These are phyloP conservation scores for Brachionichthys hirsutus DNA, from an alignment of 2,113 vertebrate genomes.

Conservation along the genomic window DNA sequence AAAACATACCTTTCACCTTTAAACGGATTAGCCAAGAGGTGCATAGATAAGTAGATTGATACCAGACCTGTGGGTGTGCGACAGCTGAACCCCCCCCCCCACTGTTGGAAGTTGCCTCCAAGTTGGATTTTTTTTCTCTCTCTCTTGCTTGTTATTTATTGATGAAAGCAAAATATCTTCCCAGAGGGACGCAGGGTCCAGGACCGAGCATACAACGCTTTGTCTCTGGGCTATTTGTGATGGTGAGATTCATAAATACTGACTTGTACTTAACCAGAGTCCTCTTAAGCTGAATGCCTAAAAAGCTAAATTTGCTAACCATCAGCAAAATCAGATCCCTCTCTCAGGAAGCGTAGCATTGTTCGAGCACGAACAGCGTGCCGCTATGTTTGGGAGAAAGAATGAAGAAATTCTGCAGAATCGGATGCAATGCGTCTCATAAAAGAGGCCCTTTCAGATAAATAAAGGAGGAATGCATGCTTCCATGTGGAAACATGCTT, in stretches of 20 bases:
- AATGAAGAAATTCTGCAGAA: too few species aligned
- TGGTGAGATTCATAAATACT: constrained; percentile 41
- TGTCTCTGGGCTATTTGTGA: constrained; percentile 34
- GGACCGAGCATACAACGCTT: constrained; percentile 3
- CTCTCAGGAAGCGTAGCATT: constrained; percentile 2
- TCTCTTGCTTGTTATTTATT: constrained; percentile 55
- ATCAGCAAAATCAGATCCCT: constrained; percentile 3
- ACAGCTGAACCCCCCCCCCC: constrained; percentile 12
- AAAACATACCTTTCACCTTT: constrained; percentile 45
- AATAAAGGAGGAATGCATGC: too few species aligned
- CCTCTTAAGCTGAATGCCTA: constrained; percentile 26
- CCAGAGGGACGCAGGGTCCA: background rate
- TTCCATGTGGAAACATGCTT: too few species aligned
- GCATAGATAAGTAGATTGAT: background rate
- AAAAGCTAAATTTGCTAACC: constrained; percentile 34
- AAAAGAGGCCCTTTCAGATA: too few species aligned
- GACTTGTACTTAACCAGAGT: constrained; percentile 28
- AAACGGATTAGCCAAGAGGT: constrained; percentile 5
- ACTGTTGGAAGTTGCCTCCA: background rate
- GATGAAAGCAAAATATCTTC: constrained; percentile 32
- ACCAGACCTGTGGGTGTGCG: background rate
- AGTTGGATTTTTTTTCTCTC: constrained; percentile 25
- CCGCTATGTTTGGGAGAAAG: background rate
- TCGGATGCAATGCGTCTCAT: too few species aligned
- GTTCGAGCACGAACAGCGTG: background rate